These are phyloP conservation scores for Mellilla xanthometata DNA, from an alignment of 2,888 invertebrate species.

Conservation along the genomic window DNA sequence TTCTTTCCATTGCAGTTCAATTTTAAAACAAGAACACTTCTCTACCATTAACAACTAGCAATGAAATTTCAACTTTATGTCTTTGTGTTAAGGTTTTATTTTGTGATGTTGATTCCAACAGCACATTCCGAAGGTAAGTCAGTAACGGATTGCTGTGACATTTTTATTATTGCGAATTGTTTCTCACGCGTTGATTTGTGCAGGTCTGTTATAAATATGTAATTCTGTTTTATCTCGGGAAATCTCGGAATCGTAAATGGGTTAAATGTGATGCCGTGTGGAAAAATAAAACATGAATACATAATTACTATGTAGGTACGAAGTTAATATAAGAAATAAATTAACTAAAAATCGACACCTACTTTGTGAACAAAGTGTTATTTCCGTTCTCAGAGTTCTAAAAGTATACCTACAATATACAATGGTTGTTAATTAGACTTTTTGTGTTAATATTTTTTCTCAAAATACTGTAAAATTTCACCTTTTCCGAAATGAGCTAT, in stretches of 20 bases:
- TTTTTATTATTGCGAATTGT: slow-evolving; percentile 68
- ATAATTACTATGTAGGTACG: too few species aligned
- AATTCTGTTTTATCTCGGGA: slow-evolving; percentile 14
- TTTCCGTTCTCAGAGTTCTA: too few species aligned
- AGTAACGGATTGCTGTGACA: slow-evolving; percentile 57
- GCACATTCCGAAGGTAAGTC: slow-evolving; percentile 24
- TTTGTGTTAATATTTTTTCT: too few species aligned
- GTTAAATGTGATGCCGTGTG: slow-evolving; percentile 2
- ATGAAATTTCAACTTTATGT: slow-evolving; percentile 36
- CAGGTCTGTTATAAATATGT: slow-evolving; percentile 31
- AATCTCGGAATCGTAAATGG: slow-evolving; percentile 15
- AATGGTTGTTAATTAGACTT: too few species aligned
- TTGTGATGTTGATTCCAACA: slow-evolving; percentile 1
- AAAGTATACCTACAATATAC: too few species aligned
- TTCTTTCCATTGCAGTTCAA: slow-evolving; percentile 28
- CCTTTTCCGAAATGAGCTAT: too few species aligned
- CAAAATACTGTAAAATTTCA: too few species aligned
- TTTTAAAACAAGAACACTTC: slow-evolving; percentile 1
- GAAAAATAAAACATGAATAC: neutral
- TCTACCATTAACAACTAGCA: slow-evolving; percentile 9
- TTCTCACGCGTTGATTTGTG: slow-evolving; percentile 58
- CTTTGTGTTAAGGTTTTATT: slow-evolving; percentile 1
- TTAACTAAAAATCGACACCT: too few species aligned
- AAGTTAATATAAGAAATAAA: too few species aligned
- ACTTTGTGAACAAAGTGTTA: too few species aligned